Evolutionary conservation across 2,888 invertebrate genomes (phyloP).

Genomic region (Tachystola acroxantha): DNA sequence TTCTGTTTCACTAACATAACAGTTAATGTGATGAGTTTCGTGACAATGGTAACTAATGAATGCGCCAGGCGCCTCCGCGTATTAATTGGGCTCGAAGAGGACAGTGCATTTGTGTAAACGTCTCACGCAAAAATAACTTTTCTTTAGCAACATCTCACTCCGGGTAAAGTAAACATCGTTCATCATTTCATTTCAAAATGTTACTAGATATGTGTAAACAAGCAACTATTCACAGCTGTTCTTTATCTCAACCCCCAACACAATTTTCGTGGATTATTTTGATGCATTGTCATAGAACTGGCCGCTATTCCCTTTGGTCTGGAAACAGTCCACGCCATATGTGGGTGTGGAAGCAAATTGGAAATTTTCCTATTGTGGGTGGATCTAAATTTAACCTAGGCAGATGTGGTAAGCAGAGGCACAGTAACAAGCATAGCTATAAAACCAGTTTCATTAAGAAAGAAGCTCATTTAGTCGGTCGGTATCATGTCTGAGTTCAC

Average conservation of each 20-base stretch:
- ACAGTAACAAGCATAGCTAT: not conserved
- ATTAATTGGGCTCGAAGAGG: no score
- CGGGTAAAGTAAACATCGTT: no score
- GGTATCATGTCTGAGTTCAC: no score
- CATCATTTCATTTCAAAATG: no score
- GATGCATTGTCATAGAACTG: no score
- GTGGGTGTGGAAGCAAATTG: slow-evolving; percentile 10
- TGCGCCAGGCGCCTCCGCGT: not conserved
- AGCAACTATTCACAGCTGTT: not conserved
- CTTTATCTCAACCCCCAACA: not conserved
- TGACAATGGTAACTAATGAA: not conserved
- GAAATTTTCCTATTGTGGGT: slow-evolving; percentile 38
- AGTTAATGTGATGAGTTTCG: not conserved
- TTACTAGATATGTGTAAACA: no score
- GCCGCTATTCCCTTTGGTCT: not conserved
- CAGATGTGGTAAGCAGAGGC: slow-evolving; percentile 13
- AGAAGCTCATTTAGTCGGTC: no score
- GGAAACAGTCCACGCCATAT: slow-evolving; percentile 3
- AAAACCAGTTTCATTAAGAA: no score
- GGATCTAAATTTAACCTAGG: slow-evolving; percentile 41
- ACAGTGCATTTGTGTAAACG: no score
- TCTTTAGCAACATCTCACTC: no score
- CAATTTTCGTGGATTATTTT: no score
- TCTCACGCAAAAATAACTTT: no score
- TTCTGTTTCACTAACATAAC: not conserved